These are phyloP conservation scores for Nephrotoma guestfalica DNA, from an alignment of 2,888 invertebrate genomes.

Conservation along the genomic window DNA sequence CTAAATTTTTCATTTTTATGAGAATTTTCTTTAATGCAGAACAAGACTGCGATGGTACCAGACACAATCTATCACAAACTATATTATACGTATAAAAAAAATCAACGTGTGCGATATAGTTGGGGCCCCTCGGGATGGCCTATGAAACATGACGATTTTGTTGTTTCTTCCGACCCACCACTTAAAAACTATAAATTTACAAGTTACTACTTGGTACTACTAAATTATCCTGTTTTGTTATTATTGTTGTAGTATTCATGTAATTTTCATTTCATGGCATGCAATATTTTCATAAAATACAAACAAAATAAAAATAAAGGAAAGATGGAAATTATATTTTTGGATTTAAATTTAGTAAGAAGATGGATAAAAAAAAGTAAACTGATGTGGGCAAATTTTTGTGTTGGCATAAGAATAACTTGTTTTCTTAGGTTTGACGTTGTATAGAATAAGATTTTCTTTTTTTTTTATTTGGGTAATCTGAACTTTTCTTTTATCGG, in stretches of 20 bases:
- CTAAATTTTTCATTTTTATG: background rate
- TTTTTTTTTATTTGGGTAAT: background rate
- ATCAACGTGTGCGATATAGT: background rate
- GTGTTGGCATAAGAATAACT: background rate
- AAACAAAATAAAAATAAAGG: background rate
- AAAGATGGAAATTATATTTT: background rate
- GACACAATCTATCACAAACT: background rate
- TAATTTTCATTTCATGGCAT: background rate
- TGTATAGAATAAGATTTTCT: background rate
- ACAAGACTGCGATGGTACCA: background rate
- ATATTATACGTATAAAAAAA: background rate
- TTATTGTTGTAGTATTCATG: background rate
- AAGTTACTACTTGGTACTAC: background rate
- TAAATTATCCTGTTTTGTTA: background rate
- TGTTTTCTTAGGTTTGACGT: background rate
- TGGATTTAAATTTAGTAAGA: background rate
- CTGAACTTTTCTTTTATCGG: background rate
- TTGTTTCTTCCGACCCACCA: background rate
- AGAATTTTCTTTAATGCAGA: background rate
- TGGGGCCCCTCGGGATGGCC: background rate
- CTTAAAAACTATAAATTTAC: background rate
- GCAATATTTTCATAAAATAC: background rate
- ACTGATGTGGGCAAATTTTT: background rate
- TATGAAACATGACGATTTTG: background rate
- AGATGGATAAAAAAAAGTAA: background rate